These are phyloP conservation scores for Rhinichthys klamathensis DNA, from an alignment of 2,113 vertebrate genomes.

Conservation along the genomic window DNA sequence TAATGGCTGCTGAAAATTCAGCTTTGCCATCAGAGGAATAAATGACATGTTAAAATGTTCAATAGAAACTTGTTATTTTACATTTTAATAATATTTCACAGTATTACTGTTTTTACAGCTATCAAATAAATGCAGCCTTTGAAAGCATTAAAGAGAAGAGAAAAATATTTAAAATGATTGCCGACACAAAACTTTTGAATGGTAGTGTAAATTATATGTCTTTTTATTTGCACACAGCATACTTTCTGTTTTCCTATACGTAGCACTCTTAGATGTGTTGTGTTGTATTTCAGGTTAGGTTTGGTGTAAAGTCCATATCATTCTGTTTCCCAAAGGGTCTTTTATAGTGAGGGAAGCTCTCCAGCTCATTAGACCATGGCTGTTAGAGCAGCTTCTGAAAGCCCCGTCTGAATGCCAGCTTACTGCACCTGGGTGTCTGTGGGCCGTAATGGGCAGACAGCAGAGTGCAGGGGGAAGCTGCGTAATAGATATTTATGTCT, in stretches of 20 bases:
- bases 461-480: constrained; percentile 22
- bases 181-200: too few relatives aligned
- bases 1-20: too few relatives aligned
- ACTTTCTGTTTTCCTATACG: background rate
- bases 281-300: background rate
- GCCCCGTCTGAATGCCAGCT: constrained; percentile 20
- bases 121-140: too few relatives aligned
- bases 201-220: too few relatives aligned
- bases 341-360: constrained; percentile 6
- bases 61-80: too few relatives aligned
- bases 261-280: background rate
- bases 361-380: constrained; percentile 37
- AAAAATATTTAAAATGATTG: too few relatives aligned
- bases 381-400: constrained; percentile 34
- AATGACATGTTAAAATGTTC: too few relatives aligned
- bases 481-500: constrained; percentile 51
- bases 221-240: background rate
- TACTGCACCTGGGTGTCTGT: constrained; percentile 32
- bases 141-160: too few relatives aligned
- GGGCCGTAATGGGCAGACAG: constrained; percentile 23
- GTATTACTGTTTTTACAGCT: too few relatives aligned
- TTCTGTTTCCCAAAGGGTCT: constrained; percentile 18
- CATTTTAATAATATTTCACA: too few relatives aligned
- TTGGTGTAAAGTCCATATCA: constrained; percentile 8
- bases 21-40: too few relatives aligned